Percentiles rank a stretch among this genome's conserved stretches.
Evolutionary conservation across 2,888 invertebrate genomes (phyloP).

Genomic region (Andrena hattorfiana): DNA sequence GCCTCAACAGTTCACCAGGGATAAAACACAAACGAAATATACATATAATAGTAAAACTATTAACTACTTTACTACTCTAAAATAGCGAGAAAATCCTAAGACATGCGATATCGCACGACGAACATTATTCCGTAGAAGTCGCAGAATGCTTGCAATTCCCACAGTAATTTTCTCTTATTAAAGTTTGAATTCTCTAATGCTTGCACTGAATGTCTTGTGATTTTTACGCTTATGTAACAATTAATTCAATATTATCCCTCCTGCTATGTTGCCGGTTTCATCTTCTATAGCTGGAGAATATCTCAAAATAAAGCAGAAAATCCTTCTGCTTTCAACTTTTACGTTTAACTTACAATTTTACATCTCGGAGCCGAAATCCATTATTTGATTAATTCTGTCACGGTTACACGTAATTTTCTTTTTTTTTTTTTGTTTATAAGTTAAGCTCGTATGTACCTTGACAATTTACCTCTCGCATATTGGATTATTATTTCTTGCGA

Average conservation of each 20-base stretch:
- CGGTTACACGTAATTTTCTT: constrained; percentile 56
- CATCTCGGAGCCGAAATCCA: constrained; percentile 76
- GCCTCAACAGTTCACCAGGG: constrained; percentile 84
- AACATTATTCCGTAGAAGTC: constrained; percentile 69
- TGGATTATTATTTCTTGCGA: constrained; percentile 59
- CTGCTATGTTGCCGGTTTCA: constrained; percentile 67
- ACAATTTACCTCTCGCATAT: constrained; percentile 63
- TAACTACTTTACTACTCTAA: constrained; percentile 82
- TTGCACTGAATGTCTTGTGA: constrained; percentile 81
- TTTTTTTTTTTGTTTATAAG: constrained; percentile 62
- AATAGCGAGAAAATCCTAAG: constrained; percentile 84
- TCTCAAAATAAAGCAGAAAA: constrained; percentile 79
- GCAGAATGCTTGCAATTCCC: constrained; percentile 65
- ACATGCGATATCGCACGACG: constrained; percentile 76
- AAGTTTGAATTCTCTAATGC: constrained; percentile 60
- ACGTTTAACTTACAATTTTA: constrained; percentile 76
- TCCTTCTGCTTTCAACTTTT: constrained; percentile 74
- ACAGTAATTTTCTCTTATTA: constrained; percentile 66
- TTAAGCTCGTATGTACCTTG: constrained; percentile 73
- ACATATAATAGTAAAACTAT: constrained; percentile 84
- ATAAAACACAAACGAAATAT: constrained; percentile 84
- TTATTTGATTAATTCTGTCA: constrained; percentile 68
- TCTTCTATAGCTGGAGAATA: constrained; percentile 76
- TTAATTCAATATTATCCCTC: constrained; percentile 82
- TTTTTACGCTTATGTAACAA: constrained; percentile 83